Conservation (phyloP, 2,888 invertebrate species). For the Sinodicranocentrus sp. region DNA sequence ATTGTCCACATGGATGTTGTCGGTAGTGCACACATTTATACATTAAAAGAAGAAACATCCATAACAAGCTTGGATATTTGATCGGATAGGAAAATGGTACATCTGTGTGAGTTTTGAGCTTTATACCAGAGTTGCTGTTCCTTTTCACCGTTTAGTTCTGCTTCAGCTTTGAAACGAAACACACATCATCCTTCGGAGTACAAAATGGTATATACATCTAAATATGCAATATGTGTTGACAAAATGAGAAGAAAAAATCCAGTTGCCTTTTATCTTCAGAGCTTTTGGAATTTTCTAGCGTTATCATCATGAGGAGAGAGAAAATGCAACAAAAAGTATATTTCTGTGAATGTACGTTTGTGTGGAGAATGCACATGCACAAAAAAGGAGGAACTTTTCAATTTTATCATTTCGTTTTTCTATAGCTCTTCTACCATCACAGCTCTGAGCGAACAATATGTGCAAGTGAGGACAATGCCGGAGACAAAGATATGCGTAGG, state of each 20-base stretch:
- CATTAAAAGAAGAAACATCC: conserved; percentile 4
- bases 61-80: conserved; percentile 50
- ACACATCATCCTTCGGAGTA: no score
- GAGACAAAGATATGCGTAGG: background rate
- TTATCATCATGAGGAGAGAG: no score
- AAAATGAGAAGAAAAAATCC: conserved; percentile 8
- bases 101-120: conserved; percentile 29
- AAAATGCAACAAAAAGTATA: no score
- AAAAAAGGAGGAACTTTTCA: conserved; percentile 4
- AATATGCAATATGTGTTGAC: background rate
- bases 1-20: conserved; percentile 14
- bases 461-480: background rate
- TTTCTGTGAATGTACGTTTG: background rate
- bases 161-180: conserved; percentile 8
- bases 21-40: background rate
- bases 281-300: no score
- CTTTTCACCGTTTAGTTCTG: conserved; percentile 11
- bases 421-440: background rate
- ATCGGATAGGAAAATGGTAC: conserved; percentile 12
- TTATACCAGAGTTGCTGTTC: conserved; percentile 5
- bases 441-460: background rate
- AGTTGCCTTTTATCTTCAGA: background rate
- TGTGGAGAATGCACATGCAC: background rate
- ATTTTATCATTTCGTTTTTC: background rate
- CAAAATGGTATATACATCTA: no score